Percentiles rank a stretch among this genome's conserved stretches.
These are phyloP conservation scores for Tapirus indicus DNA, from an alignment of 2,797 vertebrate genomes.

Conservation along the genomic window DNA sequence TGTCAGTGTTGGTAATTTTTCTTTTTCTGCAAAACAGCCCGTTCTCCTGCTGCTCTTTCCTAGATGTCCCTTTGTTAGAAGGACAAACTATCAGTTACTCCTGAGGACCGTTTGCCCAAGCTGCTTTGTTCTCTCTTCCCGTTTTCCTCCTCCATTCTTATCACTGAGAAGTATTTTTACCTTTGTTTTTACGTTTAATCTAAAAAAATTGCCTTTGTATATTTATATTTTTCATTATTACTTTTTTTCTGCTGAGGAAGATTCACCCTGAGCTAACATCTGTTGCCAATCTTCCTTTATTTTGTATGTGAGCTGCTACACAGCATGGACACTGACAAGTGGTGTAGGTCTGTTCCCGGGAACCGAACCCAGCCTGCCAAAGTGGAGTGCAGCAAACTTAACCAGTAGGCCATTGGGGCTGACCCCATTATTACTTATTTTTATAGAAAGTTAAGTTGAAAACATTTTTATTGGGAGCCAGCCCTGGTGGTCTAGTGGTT, in stretches of 20 bases:
- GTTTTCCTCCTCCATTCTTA: not conserved
- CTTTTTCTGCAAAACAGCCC: not conserved
- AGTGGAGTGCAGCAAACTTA: too few relatives aligned
- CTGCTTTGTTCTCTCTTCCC: not conserved
- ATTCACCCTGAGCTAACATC: too few relatives aligned
- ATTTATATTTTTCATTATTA: not conserved
- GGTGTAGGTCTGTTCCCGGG: too few relatives aligned
- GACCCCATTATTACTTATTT: not conserved
- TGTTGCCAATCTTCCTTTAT: too few relatives aligned
- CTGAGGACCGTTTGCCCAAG: not conserved
- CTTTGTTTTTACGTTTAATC: not conserved
- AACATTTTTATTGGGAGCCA: not conserved
- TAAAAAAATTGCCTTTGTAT: not conserved
- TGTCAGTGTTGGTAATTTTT: not conserved
- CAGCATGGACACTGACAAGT: too few relatives aligned
- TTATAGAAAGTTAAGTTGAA: not conserved
- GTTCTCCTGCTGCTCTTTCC: not conserved
- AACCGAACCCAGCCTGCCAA: too few relatives aligned
- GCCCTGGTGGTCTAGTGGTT: too few relatives aligned
- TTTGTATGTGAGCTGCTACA: too few relatives aligned
- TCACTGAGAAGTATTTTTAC: not conserved
- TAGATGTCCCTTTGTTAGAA: not conserved
- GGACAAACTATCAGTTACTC: not conserved
- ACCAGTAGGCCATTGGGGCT: too few relatives aligned
- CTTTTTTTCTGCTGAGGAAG: too few relatives aligned